These are phyloP conservation scores for Drosophila yooni DNA, from an alignment of 2,888 invertebrate species.

Conservation along the genomic window DNA sequence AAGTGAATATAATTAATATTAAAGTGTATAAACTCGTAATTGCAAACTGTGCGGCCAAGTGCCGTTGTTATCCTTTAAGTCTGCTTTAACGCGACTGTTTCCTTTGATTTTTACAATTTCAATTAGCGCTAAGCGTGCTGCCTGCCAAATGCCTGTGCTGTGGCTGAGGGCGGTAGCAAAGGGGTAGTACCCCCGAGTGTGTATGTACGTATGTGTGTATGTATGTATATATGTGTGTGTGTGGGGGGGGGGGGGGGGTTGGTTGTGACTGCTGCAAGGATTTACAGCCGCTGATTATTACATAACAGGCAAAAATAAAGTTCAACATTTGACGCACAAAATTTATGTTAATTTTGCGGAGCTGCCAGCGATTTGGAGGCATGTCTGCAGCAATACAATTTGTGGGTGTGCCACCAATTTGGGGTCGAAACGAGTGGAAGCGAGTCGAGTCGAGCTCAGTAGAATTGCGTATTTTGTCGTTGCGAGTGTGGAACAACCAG, in stretches of 20 bases:
- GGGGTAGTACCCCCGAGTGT: not conserved
- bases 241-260: not conserved
- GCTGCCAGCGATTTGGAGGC: conserved; percentile 41
- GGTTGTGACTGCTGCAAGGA: conserved; percentile 54
- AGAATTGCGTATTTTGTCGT: conserved; percentile 6
- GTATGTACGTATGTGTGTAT: too few relatives aligned
- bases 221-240: not conserved
- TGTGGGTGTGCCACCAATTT: conserved; percentile 19
- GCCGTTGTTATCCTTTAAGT: conserved; percentile 54
- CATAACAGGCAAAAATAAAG: conserved; percentile 64
- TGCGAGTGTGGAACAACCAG: not conserved
- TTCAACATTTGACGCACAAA: conserved; percentile 65
- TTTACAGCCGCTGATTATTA: conserved; percentile 72
- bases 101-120: conserved; percentile 78
- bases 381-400: conserved; percentile 33
- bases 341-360: conserved; percentile 71
- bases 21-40: conserved; percentile 52
- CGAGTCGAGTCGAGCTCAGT: not conserved
- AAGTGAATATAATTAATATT: conserved; percentile 46
- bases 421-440: conserved; percentile 1
- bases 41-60: conserved; percentile 54
- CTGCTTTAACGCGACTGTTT: conserved; percentile 53
- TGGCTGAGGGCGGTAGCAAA: conserved; percentile 6
- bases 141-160: not conserved
- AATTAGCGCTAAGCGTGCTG: conserved; percentile 62